These are phyloP conservation scores for Siniperca obscura DNA, from an alignment of 2,797 vertebrate species.

Conservation along the genomic window DNA sequence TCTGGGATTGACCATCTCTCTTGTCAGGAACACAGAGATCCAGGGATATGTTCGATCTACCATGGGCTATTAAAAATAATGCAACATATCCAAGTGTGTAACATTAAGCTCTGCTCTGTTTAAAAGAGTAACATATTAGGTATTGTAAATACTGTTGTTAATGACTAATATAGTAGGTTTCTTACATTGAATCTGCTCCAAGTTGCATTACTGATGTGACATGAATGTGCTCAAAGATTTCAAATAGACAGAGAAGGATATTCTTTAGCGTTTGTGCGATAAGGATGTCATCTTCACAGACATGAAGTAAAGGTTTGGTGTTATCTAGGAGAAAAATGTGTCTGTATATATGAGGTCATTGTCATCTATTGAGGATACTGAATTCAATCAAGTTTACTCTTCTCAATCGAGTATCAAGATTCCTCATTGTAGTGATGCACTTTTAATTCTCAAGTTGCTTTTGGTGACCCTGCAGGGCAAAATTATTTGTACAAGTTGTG, in stretches of 20 bases:
- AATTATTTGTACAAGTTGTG: conserved; percentile 60
- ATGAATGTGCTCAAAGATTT: conserved; percentile 61
- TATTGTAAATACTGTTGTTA: conserved; percentile 77
- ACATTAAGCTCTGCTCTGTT: conserved; percentile 76
- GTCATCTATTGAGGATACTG: conserved; percentile 38
- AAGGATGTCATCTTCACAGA: conserved; percentile 38
- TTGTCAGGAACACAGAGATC: conserved; percentile 76
- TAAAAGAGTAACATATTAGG: conserved; percentile 76
- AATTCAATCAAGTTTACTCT: conserved; percentile 47
- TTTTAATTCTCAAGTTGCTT: conserved; percentile 65
- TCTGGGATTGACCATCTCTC: conserved; percentile 68
- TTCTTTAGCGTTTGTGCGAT: conserved; percentile 45
- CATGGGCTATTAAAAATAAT: conserved; percentile 65
- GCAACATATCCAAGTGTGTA: conserved; percentile 65
- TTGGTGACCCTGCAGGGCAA: conserved; percentile 51
- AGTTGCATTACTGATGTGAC: conserved; percentile 64
- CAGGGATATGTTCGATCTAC: conserved; percentile 67
- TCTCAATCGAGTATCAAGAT: conserved; percentile 34
- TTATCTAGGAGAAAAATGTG: conserved; percentile 35
- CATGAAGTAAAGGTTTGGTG: conserved; percentile 37
- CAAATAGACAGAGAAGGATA: conserved; percentile 37
- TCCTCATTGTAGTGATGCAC: conserved; percentile 66
- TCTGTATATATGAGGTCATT: conserved; percentile 58
- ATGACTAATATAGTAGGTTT: conserved; percentile 67
- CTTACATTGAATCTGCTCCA: conserved; percentile 65